phyloP scores from a whole-genome alignment of 2,888 invertebrate genomes.

The Diabrotica balteata region DNA sequence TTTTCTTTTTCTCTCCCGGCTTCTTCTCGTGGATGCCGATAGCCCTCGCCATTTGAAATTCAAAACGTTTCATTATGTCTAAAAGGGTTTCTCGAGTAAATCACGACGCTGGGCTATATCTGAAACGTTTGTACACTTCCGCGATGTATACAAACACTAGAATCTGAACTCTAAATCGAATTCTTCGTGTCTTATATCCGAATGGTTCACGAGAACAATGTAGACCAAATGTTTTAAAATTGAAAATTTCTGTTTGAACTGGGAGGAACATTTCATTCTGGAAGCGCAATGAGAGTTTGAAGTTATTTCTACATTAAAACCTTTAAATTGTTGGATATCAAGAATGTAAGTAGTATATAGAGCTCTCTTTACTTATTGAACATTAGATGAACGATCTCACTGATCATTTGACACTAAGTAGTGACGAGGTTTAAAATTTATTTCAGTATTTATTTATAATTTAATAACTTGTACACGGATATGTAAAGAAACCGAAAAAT shows the following conservation, averaged over 20 bases:
- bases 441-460: too few species aligned
- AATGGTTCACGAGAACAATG: constrained; percentile 1
- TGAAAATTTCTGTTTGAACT: not conserved
- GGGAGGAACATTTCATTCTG: not conserved
- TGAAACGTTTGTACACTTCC: constrained; percentile 22
- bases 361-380: too few species aligned
- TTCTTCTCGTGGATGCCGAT: constrained; percentile 9
- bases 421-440: too few species aligned
- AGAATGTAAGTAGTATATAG: too few species aligned
- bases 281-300: not conserved
- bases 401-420: too few species aligned
- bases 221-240: not conserved
- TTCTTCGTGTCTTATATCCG: constrained; percentile 33
- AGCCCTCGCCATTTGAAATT: constrained; percentile 54
- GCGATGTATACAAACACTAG: constrained; percentile 51
- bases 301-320: not conserved
- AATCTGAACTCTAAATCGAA: constrained; percentile 47
- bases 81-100: constrained; percentile 53
- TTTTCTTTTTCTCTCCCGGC: constrained; percentile 3
- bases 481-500: too few species aligned
- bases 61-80: constrained; percentile 59
- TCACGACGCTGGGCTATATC: constrained; percentile 31
- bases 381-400: too few species aligned
- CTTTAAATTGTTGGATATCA: too few species aligned
- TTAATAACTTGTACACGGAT: too few species aligned